These are phyloP conservation scores for Lagocephalus sceleratus DNA, from an alignment of 2,797 vertebrate genomes.

Conservation along the genomic window DNA sequence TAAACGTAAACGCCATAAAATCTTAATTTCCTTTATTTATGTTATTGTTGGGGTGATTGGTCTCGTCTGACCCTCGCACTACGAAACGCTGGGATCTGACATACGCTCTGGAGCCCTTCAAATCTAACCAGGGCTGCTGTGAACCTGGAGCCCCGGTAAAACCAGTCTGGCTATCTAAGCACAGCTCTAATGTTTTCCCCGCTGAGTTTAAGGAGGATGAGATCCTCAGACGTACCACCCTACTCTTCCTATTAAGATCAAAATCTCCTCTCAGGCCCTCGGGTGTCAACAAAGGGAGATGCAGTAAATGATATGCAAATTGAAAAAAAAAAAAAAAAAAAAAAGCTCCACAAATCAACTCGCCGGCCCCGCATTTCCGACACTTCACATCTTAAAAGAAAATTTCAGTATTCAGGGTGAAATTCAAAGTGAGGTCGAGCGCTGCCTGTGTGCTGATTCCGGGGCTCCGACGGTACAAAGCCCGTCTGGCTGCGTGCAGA, in stretches of 20 bases:
- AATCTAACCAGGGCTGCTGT: slow-evolving; percentile 43
- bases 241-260: slow-evolving; percentile 81
- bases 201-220: slow-evolving; percentile 69
- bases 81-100: slow-evolving; percentile 16
- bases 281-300: slow-evolving; percentile 83
- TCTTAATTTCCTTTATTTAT: slow-evolving; percentile 1
- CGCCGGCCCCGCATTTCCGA: slow-evolving; percentile 68
- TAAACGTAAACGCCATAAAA: slow-evolving; percentile 1
- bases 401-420: slow-evolving; percentile 69
- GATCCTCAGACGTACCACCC: slow-evolving; percentile 75
- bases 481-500: slow-evolving; percentile 54
- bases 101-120: slow-evolving; percentile 45
- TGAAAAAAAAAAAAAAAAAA: slow-evolving; percentile 68
- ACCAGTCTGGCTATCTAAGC: slow-evolving; percentile 56
- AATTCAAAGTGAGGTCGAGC: slow-evolving; percentile 68
- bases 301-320: slow-evolving; percentile 85
- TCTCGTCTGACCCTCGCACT: slow-evolving; percentile 32
- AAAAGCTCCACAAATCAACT: slow-evolving; percentile 71
- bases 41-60: too few relatives aligned
- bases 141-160: slow-evolving; percentile 61
- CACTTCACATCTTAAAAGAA: slow-evolving; percentile 71
- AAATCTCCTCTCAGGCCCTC: slow-evolving; percentile 78
- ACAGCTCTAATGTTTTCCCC: slow-evolving; percentile 69
- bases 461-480: slow-evolving; percentile 66
- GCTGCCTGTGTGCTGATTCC: slow-evolving; percentile 60